Percentiles rank a stretch among this genome's conserved stretches.
phyloP scores from a whole-genome alignment of 2,888 invertebrate species.

The Dynastes grantii region DNA sequence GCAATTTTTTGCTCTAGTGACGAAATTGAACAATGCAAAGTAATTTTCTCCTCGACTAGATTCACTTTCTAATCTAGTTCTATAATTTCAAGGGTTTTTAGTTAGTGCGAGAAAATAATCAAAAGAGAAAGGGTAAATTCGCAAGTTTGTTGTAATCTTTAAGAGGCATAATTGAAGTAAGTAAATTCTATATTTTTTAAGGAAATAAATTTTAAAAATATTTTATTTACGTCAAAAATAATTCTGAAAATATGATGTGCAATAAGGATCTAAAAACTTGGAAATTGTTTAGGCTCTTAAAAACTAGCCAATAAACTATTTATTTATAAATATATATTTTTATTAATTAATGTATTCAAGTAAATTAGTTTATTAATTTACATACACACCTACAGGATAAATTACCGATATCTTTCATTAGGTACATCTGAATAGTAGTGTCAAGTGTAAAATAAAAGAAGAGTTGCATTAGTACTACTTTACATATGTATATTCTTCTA shows the following conservation, averaged over 20 bases:
- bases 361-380: no score
- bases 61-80: slow-evolving; percentile 6
- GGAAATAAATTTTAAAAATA: background rate
- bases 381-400: no score
- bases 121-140: background rate
- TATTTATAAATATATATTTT: no score
- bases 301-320: no score
- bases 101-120: background rate
- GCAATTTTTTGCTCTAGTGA: slow-evolving; percentile 9
- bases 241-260: background rate
- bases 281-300: background rate
- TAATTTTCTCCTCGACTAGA: background rate
- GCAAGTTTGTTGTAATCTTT: background rate
- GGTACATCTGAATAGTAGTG: no score
- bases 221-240: background rate
- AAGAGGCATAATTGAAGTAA: background rate
- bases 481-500: no score
- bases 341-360: no score
- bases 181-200: no score
- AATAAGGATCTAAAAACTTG: background rate
- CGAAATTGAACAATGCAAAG: slow-evolving; percentile 14
- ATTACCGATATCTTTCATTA: no score
- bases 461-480: no score
- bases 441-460: no score
- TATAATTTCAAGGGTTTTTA: background rate